Evolutionary conservation across 1,140 invertebrate species (phyloP), one percentile per base, ranked within the genome.

Genomic region (Pseudomyrmex cubaensis): DNA sequence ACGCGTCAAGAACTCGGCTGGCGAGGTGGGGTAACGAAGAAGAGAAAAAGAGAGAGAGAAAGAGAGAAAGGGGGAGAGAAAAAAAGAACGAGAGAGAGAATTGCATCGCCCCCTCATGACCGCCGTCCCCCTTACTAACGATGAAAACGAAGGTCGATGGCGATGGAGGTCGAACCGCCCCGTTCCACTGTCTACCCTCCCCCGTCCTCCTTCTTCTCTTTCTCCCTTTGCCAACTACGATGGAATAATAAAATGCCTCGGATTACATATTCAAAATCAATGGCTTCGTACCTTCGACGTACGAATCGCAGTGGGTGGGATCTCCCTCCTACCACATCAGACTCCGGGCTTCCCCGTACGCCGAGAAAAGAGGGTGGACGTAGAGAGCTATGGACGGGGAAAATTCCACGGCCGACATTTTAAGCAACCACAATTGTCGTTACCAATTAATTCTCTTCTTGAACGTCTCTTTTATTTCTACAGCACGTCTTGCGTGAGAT

Each of bases 251-350:
- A 93, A 93, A 93, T 93, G 91, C 92, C 91, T 90, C 88, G 85
- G 90, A 93, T 93, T 93, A 93, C 92, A 93, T 93, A 93, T 93
- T 93, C 92, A 92, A 93, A 93, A 93, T 93, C 93, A 93, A 93
- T 93, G 93, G 92, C 91, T 92, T 80, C 90, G 80, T 89, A 88
- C 87, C 87, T 90, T 89, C 84, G 82, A 89, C 72, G 84, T 91
- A 90, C 85, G 89, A 89, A 89, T 52, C 64, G 64, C 70, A 67
- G 83, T 88, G 87, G 92, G 91, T 91, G 90, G 90, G 85, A 83
- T 91, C 84, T 91, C 75, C 66, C 62, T 52, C 82, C 86, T 78
- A 72, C 69, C 57, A 77, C 66, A 62, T 78, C 83, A 50, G 25
- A 56, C 69, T 44, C 54, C 12, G 62, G 56, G 46, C 48, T 48